Evolutionary conservation across 2,888 invertebrate genomes (phyloP), one percentile per base, ranked within the genome.

Genomic region (Mythimna impura): DNA sequence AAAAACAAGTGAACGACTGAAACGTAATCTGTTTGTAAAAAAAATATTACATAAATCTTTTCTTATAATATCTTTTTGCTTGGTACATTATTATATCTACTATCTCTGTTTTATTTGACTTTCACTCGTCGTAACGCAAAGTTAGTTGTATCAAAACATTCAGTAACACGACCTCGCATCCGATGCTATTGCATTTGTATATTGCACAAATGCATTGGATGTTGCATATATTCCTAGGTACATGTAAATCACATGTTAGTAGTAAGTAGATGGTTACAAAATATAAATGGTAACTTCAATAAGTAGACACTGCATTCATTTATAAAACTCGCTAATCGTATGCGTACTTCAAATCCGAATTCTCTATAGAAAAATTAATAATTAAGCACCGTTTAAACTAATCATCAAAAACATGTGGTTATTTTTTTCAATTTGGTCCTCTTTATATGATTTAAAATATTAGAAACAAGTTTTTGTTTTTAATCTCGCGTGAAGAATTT

Each of bases 151-250:
- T 76, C 71, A 83, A 79, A 86, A 80, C 72, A 84, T 76, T 77
- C 77, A 74, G 77, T 71, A 73, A 78, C 71, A 66, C 77, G 86
- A 80, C 85, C 87, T 86, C 87, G 86, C 78, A 81, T 85, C 83
- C 54, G 78, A 78, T 78, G 79, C 65, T 76, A 76, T 86, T 84
- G 85, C 86, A 82, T 79, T 82, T 78, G 73, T 68, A 22, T 71
- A 75, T 87, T 86, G 85, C 87, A 86, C 85, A 83, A 85, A 81
- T 82, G 85, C 82, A 86, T 69, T 76, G 72, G 78, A 74, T 73
- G 77, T 83, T 83, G 81, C 87, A 83, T n/a, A n/a, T n/a, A n/a
- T 73, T 79, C 68, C 3, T 5, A 52, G 20, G 62, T 71, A 47
- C 17, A 72, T 63, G 66, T 78, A 78, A 78, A 64, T 80, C 47